Percentiles rank a stretch among this genome's conserved stretches.
Conservation (phyloP, 1,140 invertebrate genomes). For the Drosophila punjabiensis region DNA sequence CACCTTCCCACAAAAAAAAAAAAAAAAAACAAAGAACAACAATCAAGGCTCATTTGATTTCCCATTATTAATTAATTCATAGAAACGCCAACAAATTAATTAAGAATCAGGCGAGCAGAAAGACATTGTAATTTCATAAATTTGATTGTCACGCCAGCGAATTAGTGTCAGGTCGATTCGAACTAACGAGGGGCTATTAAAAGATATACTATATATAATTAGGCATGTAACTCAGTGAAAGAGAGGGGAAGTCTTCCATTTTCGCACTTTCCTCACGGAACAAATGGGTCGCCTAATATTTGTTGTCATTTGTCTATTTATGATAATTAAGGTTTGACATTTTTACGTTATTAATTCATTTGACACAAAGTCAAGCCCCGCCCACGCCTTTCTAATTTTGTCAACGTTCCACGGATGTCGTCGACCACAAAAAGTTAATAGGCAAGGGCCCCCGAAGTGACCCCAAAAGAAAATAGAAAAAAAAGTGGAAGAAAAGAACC, state of each 20-base stretch:
- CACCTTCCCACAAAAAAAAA: constrained; percentile 3
- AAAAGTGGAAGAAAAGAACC: constrained; percentile 28
- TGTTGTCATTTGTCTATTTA: constrained; percentile 81
- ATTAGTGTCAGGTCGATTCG: constrained; percentile 46
- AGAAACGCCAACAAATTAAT: constrained; percentile 44
- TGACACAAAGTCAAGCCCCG: constrained; percentile 55
- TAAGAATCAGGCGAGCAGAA: constrained; percentile 34
- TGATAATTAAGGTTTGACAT: constrained; percentile 81
- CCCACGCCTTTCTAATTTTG: constrained; percentile 78
- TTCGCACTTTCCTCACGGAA: constrained; percentile 37
- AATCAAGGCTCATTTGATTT: constrained; percentile 25
- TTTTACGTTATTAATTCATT: constrained; percentile 83
- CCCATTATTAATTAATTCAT: constrained; percentile 46
- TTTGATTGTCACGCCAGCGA: constrained; percentile 46
- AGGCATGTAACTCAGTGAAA: constrained; percentile 2
- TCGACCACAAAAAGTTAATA: constrained; percentile 79
- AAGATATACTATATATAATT: constrained; percentile 38
- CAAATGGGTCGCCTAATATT: constrained; percentile 78
- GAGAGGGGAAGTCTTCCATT: constrained; percentile 6
- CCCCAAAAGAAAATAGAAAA: constrained; percentile 48
- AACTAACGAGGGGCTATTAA: constrained; percentile 49
- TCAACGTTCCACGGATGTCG: constrained; percentile 71
- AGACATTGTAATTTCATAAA: constrained; percentile 50
- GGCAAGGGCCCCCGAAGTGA: constrained; percentile 54
- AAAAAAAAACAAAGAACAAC: constrained; percentile 7